Evolutionary conservation across 2,113 vertebrate genomes (phyloP), one percentile per base, ranked within the genome.

Genomic region (Hippocampus mohnikei): DNA sequence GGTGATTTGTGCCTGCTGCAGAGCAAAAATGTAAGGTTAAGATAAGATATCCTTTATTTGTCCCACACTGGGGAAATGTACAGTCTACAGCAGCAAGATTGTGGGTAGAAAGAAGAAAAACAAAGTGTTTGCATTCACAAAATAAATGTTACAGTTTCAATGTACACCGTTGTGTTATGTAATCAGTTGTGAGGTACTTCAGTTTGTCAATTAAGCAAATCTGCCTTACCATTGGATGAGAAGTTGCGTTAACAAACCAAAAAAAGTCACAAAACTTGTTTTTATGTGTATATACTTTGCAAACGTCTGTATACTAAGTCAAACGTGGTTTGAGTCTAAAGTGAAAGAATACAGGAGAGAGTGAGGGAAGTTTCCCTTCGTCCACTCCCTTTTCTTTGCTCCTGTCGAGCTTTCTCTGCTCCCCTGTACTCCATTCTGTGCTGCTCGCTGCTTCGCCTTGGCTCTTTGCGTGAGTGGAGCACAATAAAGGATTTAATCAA

Each of bases 401-500:
- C 67, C 71, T 56, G 65, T 75, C 74, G 80, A 52, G 15, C 82
- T 84, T 78, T 81, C 65, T 77, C 59, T 75, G 74, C 73, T 73
- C 77, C 77, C 77, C 74, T 74, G 60, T 65, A 25, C 69, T 79
- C 73, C 64, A 25, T 67, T 79, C 75, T 20, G 63, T 79, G 65
- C 74, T 74, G 80, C 74, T 84, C 78, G 37, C 73, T 78, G 83
- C 80, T 80, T 85, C 77, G 81, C 88, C 87, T 88, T 83, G 78
- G 88, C 81, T 86, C 88, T 88, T 90, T 88, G 88, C 88, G 84
- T 90, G 89, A 92, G 89, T 86, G 79, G 81, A 91, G 83, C 87
- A 91, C 88, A 91, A 92, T 91, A 91, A 91, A 91, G 85, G 89
- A 89, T 91, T 92, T 90, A 90, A 91, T 88, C 85, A 92, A 90